Evolutionary conservation across 2,888 invertebrate genomes (phyloP), one percentile per base, ranked within the genome.

Genomic region (Odontocolon sp.): DNA sequence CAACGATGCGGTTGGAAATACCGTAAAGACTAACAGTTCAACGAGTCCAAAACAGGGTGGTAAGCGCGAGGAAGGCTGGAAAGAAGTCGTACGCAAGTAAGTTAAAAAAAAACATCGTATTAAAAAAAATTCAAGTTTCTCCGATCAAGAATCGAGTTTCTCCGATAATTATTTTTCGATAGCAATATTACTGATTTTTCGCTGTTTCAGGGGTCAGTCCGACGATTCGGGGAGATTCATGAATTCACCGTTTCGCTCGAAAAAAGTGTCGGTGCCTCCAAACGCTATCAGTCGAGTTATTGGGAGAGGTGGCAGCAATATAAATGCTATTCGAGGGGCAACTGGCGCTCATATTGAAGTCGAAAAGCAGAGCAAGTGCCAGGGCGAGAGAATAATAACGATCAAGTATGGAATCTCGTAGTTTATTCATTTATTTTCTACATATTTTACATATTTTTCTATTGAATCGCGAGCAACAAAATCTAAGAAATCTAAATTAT

Each of bases 261-360:
- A 98, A 92, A 98, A 98, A 91, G 97, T 99, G 50, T 95, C 96
- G 11, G 98, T 99, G 74, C 97, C 98, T 64, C 94, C 97, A 21
- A 96, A 96, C 90, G 98, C 98, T 50, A 99, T 99, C 78, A 98
- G 98, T 74, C 94, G 99, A 67, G 98, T 99, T 61, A 99, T 99
- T 87, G 99, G 99, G 0, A 95, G 99, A 84, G 98, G 97, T 28
- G 99, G 99, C 56, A 96, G 96, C 91, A 99, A 99, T 91, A 99
- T 99, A 87, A 99, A 99, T 92, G 98, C 99, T 8, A 99, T 99
- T 88, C 93, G 99, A 73, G 97, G 97, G 70, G 96, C 97, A 63
- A 99, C 99, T 28, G 98, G 98, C 74, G 99, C 99, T 3, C 97
- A 98, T 89, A 99, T 99, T 88, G 98, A 99, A 91, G 98, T 99